Base-by-base conservation (phyloP, 2,888 invertebrate genomes). In the Pilophorus perplexus region DNA sequence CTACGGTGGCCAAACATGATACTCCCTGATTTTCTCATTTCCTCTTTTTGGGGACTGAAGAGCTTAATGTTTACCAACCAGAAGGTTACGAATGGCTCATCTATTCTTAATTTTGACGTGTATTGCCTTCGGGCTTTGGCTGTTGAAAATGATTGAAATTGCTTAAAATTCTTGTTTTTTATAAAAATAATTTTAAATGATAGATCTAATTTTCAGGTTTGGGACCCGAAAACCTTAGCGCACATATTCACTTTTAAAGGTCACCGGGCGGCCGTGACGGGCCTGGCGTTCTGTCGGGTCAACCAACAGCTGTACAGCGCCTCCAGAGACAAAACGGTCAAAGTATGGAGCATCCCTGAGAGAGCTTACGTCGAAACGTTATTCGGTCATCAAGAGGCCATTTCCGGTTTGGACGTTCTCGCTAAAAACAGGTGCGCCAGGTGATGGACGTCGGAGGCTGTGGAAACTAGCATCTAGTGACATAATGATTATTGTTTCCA, bases 261-360 rank as follows among this genome's bases (percentile, higher is more conserved):
- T 0, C 93, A 93, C 75, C 84, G 88, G 73, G 86, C 84, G 71
- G 75, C 79, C 20, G 83, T 93, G 0, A 85, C 86, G 1, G 90
- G 91, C 10, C 76, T 98, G 59, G 86, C 86, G 12, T 94, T 98
- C 78, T 86, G 93, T 73, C 87, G 84, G 75, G 87, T 88, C 71
- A 87, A 90, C 2, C 92, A 93, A 78, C 88, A 89, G 60, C 80
- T 98, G 67, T 97, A 75, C 88, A 90, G 73, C 67, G 70, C 71
- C 48, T 73, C 74, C 8, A 67, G 73, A 76, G 91, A 91, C 75
- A 81, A 87, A 71, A 85, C 88, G 14, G 88, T 96, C 0, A 93
- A 95, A 82, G 87, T 95, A 66, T 99, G 98, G 98, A 92, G 91
- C 71, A 79, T 97, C 64, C 92, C 93, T 79, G 96, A 98, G 77